phyloP scores from a whole-genome alignment of 2,888 invertebrate species.

The Drosophila mettleri region DNA sequence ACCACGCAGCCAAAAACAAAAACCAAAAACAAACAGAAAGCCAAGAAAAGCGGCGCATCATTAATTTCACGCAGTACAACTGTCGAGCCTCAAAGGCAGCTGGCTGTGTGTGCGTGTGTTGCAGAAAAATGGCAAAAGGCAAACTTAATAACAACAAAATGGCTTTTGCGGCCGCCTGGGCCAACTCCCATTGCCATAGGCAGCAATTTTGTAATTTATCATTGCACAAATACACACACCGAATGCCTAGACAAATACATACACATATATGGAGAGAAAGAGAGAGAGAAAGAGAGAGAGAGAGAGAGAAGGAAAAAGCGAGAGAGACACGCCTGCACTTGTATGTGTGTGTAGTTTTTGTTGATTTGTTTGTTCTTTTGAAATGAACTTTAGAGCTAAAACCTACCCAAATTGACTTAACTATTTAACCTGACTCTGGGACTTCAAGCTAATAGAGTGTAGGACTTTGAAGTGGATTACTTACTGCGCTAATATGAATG shows the following conservation, averaged over 20 bases:
- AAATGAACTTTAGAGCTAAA: constrained; percentile 72
- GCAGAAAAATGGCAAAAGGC: constrained; percentile 71
- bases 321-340: constrained; percentile 9
- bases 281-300: too few relatives aligned
- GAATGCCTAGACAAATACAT: constrained; percentile 46
- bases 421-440: constrained; percentile 61
- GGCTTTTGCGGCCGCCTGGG: constrained; percentile 75
- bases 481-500: neutral
- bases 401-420: constrained; percentile 44
- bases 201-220: constrained; percentile 80
- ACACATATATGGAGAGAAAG: too few relatives aligned
- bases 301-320: too few relatives aligned
- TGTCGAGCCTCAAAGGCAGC: constrained; percentile 66
- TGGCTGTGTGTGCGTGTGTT: constrained; percentile 45
- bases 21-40: constrained; percentile 40
- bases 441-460: constrained; percentile 30
- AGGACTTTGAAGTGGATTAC: neutral
- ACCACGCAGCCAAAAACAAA: constrained; percentile 31
- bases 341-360: constrained; percentile 40
- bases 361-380: constrained; percentile 58
- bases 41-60: constrained; percentile 71
- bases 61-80: constrained; percentile 80
- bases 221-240: constrained; percentile 73
- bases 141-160: constrained; percentile 82
- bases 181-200: constrained; percentile 71